These are phyloP conservation scores for Pogonognathellus flavescens DNA, from an alignment of 1,140 invertebrate genomes.

Conservation along the genomic window DNA sequence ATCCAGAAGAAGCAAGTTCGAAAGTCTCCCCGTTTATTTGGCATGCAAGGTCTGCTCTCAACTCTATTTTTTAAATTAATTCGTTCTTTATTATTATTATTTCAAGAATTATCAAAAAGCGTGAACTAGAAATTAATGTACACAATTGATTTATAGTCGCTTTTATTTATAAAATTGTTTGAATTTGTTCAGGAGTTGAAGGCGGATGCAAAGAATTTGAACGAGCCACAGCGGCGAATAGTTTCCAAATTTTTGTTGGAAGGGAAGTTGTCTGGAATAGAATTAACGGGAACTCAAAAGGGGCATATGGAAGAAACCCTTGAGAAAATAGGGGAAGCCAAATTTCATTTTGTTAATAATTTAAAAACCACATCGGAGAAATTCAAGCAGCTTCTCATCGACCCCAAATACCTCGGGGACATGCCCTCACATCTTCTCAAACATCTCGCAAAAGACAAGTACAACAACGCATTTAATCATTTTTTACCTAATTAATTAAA, in stretches of 20 bases:
- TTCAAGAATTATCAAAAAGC: too few relatives aligned
- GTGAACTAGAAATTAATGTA: too few relatives aligned
- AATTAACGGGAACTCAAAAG: constrained; percentile 71
- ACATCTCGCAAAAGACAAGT: constrained; percentile 77
- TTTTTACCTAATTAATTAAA: too few relatives aligned
- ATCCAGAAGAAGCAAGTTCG: constrained; percentile 78
- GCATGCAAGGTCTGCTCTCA: constrained; percentile 78
- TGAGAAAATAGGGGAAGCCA: constrained; percentile 73
- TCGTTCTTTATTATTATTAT: too few relatives aligned
- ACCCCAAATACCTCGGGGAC: constrained; percentile 78
- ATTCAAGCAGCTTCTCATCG: constrained; percentile 79
- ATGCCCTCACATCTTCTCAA: constrained; percentile 82
- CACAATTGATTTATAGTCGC: too few relatives aligned
- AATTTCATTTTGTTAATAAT: constrained; percentile 76
- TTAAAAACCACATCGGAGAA: constrained; percentile 75
- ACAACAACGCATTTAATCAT: too few relatives aligned
- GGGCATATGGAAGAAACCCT: constrained; percentile 72
- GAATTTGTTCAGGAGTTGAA: constrained; percentile 71
- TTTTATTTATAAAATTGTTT: too few relatives aligned
- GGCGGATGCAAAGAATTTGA: constrained; percentile 72
- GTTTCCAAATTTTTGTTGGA: constrained; percentile 85
- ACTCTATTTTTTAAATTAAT: too few relatives aligned
- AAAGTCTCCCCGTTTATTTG: constrained; percentile 78
- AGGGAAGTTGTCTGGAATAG: constrained; percentile 84
- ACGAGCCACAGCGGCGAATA: constrained; percentile 79